Percentiles rank a stretch among this genome's conserved stretches.
Conservation (phyloP, 2,888 invertebrate genomes). For the Drosophila dives region DNA sequence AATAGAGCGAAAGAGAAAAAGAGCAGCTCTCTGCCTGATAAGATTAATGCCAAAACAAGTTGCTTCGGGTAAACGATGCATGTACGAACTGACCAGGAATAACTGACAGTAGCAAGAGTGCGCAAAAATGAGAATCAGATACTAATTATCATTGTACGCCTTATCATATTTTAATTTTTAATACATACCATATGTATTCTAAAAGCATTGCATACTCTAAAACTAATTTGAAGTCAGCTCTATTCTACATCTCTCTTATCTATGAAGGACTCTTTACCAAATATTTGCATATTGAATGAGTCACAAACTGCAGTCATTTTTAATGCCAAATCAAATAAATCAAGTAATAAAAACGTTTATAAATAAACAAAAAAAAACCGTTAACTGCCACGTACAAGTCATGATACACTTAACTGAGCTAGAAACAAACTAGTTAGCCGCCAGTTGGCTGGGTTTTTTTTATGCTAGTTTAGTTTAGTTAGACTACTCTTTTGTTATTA, state of each 20-base stretch:
- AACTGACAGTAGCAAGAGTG: conserved; percentile 14
- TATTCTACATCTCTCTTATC: conserved; percentile 16
- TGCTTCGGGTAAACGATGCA: conserved; percentile 21
- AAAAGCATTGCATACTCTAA: conserved; percentile 54
- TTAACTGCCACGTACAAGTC: conserved; percentile 1
- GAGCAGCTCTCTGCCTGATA: conserved; percentile 34
- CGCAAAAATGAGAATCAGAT: conserved; percentile 9
- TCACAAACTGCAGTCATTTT: conserved; percentile 50
- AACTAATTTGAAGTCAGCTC: conserved; percentile 20
- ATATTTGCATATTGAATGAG: conserved; percentile 50
- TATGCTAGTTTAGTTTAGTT: conserved; percentile 11
- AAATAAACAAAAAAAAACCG: conserved; percentile 13
- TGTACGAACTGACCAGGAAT: conserved; percentile 47
- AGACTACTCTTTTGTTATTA: conserved; percentile 19
- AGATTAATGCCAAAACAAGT: conserved; percentile 49
- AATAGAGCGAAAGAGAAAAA: background rate
- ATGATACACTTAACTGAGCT: background rate
- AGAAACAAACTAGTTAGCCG: conserved; percentile 6
- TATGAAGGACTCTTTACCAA: conserved; percentile 37
- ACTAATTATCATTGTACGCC: conserved; percentile 4
- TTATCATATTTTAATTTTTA: background rate
- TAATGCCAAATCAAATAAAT: conserved; percentile 13
- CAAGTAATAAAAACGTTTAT: conserved; percentile 6
- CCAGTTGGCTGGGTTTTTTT: background rate
- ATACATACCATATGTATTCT: background rate